Percentiles rank a stretch among this genome's conserved stretches.
phyloP scores from a whole-genome alignment of 2,888 invertebrate species.

The Caenorhabditis panamensis region DNA sequence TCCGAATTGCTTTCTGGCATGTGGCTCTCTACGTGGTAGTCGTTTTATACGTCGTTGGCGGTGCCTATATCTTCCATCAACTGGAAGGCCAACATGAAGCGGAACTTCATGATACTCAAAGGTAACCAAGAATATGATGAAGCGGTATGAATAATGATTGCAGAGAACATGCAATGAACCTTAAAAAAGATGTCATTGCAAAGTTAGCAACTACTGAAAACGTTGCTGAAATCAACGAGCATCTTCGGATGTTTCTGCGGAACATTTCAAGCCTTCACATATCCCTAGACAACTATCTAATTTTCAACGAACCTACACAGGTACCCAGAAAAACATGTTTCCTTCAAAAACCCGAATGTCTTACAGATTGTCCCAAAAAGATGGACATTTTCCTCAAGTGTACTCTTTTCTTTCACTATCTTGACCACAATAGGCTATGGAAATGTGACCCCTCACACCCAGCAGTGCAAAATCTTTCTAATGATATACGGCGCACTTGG shows the following conservation, averaged over 20 bases:
- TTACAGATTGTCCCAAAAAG: conserved; percentile 71
- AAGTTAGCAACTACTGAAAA: conserved; percentile 66
- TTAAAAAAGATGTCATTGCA: conserved; percentile 69
- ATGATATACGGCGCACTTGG: conserved; percentile 80
- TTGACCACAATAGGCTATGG: conserved; percentile 80
- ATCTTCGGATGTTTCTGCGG: conserved; percentile 70
- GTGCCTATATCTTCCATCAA: conserved; percentile 75
- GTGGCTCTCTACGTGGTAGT: conserved; percentile 77
- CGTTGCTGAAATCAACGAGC: conserved; percentile 70
- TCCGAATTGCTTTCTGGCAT: conserved; percentile 76
- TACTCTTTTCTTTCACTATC: conserved; percentile 79
- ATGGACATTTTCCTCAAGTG: conserved; percentile 78
- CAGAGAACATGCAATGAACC: conserved; percentile 58
- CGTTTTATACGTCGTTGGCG: conserved; percentile 75
- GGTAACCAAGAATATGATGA: conserved; percentile 40
- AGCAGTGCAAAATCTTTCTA: conserved; percentile 75
- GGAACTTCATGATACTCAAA: conserved; percentile 70
- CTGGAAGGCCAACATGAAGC: conserved; percentile 77
- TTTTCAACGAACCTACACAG: conserved; percentile 69
- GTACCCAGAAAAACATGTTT: conserved; percentile 6
- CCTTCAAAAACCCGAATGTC: not conserved
- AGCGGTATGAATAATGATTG: not conserved
- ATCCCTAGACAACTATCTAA: conserved; percentile 76
- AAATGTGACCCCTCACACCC: conserved; percentile 78
- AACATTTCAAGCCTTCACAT: conserved; percentile 75